A percentile compares a stretch with the other conserved stretches of the same genome.
phyloP scores from a whole-genome alignment of 2,113 vertebrate genomes.

The Delphinus delphis region DNA sequence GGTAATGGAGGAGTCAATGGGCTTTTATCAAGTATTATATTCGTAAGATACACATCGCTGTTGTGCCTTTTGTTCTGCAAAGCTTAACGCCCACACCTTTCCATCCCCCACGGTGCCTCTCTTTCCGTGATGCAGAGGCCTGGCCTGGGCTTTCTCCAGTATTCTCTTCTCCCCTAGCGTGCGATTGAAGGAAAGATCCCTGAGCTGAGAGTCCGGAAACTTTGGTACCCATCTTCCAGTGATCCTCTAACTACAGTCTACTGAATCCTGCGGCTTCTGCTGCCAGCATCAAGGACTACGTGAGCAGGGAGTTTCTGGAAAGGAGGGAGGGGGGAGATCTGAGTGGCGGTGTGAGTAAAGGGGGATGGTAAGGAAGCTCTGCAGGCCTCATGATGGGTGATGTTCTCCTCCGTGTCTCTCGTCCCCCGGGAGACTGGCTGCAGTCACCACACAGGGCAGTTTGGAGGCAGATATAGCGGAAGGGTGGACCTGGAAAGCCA shows the following conservation, averaged over 20 bases:
- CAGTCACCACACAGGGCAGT: neutral
- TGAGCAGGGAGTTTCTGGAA: no score
- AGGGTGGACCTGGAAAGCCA: neutral
- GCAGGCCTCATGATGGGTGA: neutral
- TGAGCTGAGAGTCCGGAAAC: neutral
- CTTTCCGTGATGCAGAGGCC: no score
- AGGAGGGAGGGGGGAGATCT: accelerated
- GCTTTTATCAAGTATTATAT: neutral
- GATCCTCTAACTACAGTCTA: neutral
- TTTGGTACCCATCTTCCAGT: neutral
- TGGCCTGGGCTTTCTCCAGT: neutral
- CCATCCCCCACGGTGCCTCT: no score
- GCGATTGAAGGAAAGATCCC: neutral
- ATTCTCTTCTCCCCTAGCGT: neutral
- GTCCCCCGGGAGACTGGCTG: neutral
- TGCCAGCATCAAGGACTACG: no score
- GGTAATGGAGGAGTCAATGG: neutral
- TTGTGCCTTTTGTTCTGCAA: neutral
- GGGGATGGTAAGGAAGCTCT: accelerated
- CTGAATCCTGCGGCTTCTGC: neutral
- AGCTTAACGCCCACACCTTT: neutral
- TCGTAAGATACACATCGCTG: neutral
- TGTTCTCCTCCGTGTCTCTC: no score
- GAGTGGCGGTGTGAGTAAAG: accelerated
- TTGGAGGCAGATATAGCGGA: no score